Evolutionary conservation across 2,888 invertebrate species (phyloP), one percentile per base, ranked within the genome.

Genomic region (Oligia fasciuncula): DNA sequence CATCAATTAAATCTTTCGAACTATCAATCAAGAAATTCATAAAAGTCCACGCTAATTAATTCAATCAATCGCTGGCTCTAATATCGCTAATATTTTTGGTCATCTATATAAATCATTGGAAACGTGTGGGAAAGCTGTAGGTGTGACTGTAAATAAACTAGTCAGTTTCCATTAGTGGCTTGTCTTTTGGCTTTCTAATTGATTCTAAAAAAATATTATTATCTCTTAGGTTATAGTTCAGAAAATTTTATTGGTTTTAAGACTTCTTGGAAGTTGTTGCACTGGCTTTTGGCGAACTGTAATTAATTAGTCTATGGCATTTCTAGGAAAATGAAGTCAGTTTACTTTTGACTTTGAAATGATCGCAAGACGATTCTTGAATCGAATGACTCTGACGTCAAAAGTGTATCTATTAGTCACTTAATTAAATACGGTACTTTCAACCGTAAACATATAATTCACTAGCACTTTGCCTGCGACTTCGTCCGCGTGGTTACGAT

Each of bases 51-150:
- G 77, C 65, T 82, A 88, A 87, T 88, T 85, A 82, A 85, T 82
- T 57, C 71, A 76, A 81, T 74, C 85, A 73, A 78, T 81, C 57
- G 57, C 43, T 70, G 81, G 82, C 57, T 79, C 63, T 86, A 88
- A 87, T 88, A 86, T 89, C 86, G 78, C 72, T 76, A 74, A 77
- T 79, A 67, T 79, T 81, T 88, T 88, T 88, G 88, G 88, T 76
- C 85, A 73, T 87, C 75, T 79, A 9, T 76, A 85, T 86, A 82
- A 82, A 86, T 88, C 80, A 80, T 51, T 72, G 40, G 8, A 62
- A 82, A 75, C 77, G 69, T 79, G 77, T 87, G 80, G 85, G 83
- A 85, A 86, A 70, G 51, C n/a, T 29, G 85, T 88, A 81, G 88
- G 88, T 86, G 86, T 87, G 43, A 40, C 40, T 40, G 40, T 40